Base-by-base conservation (phyloP, 2,888 invertebrate genomes). In the Strigamia maritima region DNA sequence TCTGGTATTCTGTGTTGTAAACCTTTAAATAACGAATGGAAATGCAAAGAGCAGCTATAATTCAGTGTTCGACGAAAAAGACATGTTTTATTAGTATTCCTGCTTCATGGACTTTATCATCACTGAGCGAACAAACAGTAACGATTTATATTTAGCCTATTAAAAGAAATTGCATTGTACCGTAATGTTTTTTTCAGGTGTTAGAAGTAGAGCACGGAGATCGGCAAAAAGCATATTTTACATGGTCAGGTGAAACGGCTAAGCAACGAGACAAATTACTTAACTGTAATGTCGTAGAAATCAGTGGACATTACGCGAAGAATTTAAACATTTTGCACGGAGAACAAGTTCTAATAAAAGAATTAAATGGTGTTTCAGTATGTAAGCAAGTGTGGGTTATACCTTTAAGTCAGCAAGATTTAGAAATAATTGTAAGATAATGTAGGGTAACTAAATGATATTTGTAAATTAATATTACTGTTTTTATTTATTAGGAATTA, bases 181-280 rank as follows among this genome's bases (percentile, higher is more conserved):
- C 10, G 10, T 7, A 35, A 7, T 4, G 4, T 35, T 35, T 35
- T 35, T 35, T 35, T 35, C 35, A 35, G 35, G 35, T 75, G n/a
- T 77, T 77, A 49, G 54, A 77, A 54, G 2, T 77, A 7, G n/a
- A 77, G 22, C 24, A 49, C 19, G 77, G 77, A 7, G 77, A 44
- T 19, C n/a, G 26, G 22, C 24, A 77, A 24, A 16, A 12, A 16
- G 19, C 77, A 10, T 77, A 77, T 26, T 22, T 77, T 26, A 77
- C 49, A 8, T 77, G 77, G 77, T 44, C 49, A 14, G 77, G 77
- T 54, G 35, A n/a, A 24, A 3, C 6, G 10, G 7, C 22, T 10
- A 10, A n/a, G 19, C 3, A n/a, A n/a, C 24, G 49, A 7, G 54
- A 77, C 24, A 24, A 22, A 12, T 28, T 12, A 19, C 22, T 16